Conservation (phyloP, 1,140 invertebrate species). For the Drosophila auraria region DNA sequence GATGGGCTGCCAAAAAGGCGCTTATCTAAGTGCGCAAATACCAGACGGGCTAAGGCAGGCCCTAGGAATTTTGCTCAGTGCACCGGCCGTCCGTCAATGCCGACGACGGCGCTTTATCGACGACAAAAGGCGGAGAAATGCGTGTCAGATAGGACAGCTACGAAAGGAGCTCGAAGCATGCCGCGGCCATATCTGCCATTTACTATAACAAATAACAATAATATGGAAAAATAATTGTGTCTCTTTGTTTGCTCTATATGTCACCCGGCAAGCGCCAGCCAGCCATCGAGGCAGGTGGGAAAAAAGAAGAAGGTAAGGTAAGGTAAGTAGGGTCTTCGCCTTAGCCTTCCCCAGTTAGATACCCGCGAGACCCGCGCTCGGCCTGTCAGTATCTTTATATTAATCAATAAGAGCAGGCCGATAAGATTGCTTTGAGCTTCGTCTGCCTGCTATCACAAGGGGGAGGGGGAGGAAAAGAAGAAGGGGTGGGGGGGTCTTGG, state of each 20-base stretch:
- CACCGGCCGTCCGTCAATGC: conserved; percentile 59
- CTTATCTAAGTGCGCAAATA: conserved; percentile 77
- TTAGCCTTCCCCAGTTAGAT: conserved; percentile 45
- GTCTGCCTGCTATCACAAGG: conserved; percentile 32
- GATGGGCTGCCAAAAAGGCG: conserved; percentile 62
- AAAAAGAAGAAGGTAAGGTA: neutral
- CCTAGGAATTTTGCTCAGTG: conserved; percentile 55
- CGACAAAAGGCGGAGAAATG: conserved; percentile 50
- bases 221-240: conserved; percentile 62
- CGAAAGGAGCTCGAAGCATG: conserved; percentile 35
- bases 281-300: conserved; percentile 13
- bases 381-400: conserved; percentile 70
- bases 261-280: conserved; percentile 59
- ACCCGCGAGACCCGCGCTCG: conserved; percentile 30
- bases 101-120: conserved; percentile 53
- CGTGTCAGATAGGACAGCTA: conserved; percentile 53
- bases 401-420: conserved; percentile 77
- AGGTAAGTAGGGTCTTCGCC: conserved; percentile 8
- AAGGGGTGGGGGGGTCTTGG: too few relatives aligned
- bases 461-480: neutral
- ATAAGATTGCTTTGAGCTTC: conserved; percentile 62
- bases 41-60: neutral
- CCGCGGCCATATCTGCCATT: conserved; percentile 37
- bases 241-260: conserved; percentile 59
- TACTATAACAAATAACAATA: conserved; percentile 59